Evolutionary conservation across 2,113 vertebrate genomes (phyloP).

Genomic region (Chaetodon auriga): DNA sequence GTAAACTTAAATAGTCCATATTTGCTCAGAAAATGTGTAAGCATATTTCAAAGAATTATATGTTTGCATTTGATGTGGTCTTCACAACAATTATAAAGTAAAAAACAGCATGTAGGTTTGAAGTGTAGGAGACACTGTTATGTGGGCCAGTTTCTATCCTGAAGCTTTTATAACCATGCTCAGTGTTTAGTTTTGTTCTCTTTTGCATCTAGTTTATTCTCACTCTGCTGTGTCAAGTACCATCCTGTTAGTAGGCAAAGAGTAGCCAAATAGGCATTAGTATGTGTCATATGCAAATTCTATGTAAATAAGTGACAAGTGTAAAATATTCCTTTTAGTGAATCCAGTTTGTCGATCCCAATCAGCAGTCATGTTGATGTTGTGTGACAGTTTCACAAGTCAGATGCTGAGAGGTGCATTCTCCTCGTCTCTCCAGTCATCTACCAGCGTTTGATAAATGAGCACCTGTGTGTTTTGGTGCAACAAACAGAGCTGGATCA

Average conservation of each 20-base stretch:
- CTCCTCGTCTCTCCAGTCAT: not conserved
- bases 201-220: not conserved
- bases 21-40: not conserved
- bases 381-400: constrained; percentile 27
- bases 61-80: no score
- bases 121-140: not conserved
- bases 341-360: constrained; percentile 11
- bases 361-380: constrained; percentile 2
- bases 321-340: constrained; percentile 6
- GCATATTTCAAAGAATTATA: not conserved
- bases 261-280: constrained; percentile 13
- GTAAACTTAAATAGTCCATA: not conserved
- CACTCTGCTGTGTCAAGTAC: not conserved
- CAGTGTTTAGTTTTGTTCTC: not conserved
- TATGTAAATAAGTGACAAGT: not conserved
- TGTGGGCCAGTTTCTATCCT: not conserved
- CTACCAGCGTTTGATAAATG: constrained; percentile 14
- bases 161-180: not conserved
- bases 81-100: no score
- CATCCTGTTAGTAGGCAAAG: not conserved
- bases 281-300: not conserved
- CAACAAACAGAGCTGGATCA: constrained; percentile 2
- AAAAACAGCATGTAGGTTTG: no score
- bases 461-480: not conserved
- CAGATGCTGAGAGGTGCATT: not conserved